Conservation (phyloP, 2,113 vertebrate species). For the Columba janthina region DNA sequence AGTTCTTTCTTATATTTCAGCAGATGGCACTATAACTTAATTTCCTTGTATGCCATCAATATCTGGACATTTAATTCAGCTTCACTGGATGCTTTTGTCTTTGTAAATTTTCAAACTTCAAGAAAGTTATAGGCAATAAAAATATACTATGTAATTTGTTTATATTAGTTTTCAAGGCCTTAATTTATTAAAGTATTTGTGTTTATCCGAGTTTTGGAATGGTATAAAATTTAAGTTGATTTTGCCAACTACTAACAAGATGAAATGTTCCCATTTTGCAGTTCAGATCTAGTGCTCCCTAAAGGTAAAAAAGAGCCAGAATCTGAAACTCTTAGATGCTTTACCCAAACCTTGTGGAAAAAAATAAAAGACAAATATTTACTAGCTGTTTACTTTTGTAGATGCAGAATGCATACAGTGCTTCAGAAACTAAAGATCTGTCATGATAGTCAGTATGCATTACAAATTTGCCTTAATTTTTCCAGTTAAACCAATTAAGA, state of each 20-base stretch:
- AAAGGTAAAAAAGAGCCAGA: background rate
- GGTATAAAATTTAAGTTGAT: background rate
- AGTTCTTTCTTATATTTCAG: conserved; percentile 23
- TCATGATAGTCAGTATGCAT: background rate
- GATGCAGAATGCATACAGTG: background rate
- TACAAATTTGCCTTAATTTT: background rate
- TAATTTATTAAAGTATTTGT: background rate
- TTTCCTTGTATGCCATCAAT: background rate
- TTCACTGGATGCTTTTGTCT: background rate
- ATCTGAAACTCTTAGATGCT: background rate
- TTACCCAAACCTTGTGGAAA: background rate
- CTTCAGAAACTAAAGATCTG: background rate
- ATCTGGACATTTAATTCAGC: background rate
- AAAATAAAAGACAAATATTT: background rate
- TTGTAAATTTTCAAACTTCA: background rate
- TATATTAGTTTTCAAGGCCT: background rate
- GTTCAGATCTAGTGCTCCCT: background rate
- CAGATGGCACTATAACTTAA: conserved; percentile 65
- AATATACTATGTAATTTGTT: background rate
- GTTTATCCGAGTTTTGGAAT: background rate
- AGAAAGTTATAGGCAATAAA: background rate
- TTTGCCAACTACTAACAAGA: background rate
- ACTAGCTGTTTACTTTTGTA: background rate
- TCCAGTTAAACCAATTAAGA: background rate
- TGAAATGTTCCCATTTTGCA: background rate